Evolutionary conservation across 2,888 invertebrate genomes (phyloP).

Genomic region (Lissocephala sabroskyi): DNA sequence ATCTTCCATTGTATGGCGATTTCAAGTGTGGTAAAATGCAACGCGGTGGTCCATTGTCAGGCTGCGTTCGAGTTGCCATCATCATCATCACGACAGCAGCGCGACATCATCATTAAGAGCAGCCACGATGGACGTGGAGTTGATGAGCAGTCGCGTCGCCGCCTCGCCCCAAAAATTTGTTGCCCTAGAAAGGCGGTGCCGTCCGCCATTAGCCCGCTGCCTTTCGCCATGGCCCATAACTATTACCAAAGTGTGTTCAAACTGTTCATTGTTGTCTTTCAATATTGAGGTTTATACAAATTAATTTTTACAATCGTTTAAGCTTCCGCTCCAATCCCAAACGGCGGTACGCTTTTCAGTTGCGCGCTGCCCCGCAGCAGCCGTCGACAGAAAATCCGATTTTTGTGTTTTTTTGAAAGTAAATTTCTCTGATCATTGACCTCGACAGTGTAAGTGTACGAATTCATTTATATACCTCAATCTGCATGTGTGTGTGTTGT

Average conservation of each 20-base stretch:
- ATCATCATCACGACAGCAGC: too few relatives aligned
- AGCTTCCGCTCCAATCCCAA: constrained; percentile 34
- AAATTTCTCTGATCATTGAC: constrained; percentile 66
- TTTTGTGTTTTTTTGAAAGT: constrained; percentile 46
- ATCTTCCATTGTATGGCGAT: constrained; percentile 62
- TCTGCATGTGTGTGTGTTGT: constrained; percentile 9
- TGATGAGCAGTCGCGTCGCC: background rate
- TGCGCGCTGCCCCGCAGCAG: constrained; percentile 36
- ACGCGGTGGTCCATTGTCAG: constrained; percentile 42
- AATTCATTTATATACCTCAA: too few relatives aligned
- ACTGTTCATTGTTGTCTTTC: background rate
- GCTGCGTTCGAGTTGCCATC: too few relatives aligned
- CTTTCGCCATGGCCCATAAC: constrained; percentile 15
- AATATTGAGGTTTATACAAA: constrained; percentile 18
- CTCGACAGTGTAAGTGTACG: constrained; percentile 27
- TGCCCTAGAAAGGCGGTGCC: constrained; percentile 6
- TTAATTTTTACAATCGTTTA: constrained; percentile 33
- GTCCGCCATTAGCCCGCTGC: constrained; percentile 6
- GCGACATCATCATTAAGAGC: too few relatives aligned
- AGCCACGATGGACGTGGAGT: too few relatives aligned
- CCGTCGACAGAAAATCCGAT: constrained; percentile 34
- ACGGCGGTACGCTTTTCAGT: constrained; percentile 28
- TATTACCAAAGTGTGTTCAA: constrained; percentile 35
- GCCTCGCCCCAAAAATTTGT: too few relatives aligned
- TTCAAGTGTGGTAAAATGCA: constrained; percentile 66